Base-by-base conservation (phyloP, 2,888 invertebrate species). In the Agrotis puta region DNA sequence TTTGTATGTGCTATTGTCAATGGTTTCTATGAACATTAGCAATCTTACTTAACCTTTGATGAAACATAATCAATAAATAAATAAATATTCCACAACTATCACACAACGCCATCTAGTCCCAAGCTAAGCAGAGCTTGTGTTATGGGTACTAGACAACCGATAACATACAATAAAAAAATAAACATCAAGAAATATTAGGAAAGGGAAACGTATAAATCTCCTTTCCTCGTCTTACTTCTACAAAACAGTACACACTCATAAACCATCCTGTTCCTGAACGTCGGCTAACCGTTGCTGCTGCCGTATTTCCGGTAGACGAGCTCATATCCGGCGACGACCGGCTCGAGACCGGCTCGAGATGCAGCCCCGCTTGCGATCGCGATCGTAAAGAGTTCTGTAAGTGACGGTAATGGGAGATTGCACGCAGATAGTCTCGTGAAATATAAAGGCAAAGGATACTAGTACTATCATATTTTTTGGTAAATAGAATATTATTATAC, bases 281-380 rank as follows among this genome's bases (percentile, higher is more conserved):
- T 48, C 47, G 50, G 57, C 48, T 45, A 33, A 56, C 62, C 56
- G 18, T 54, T 43, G 57, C 48, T 64, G 56, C 58, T 50, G 61
- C 62, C 67, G 48, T 73, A 77, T 73, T 70, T 79, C 83, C 77
- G 70, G 67, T n/a, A 53, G 61, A 24, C 70, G 58, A 66, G 50
- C 70, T 77, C 73, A 83, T 82, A 77, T 84, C 85, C 85, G 82
- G 67, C 27, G 16, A 45, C 62, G 54, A 39, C 3, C 33, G 56
- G 33, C 43, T 59, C 62, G 50, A 58, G 51, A 22, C 58, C 22
- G 22, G 45, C 57, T 57, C 4, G 47, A 71, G 64, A 67, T 57
- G 22, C 47, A 51, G 62, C 47, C 24, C 47, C 58, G 58, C 51
- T 63, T 66, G 63, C 70, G 78, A 66, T 65, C 24, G 47, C 11